These are phyloP conservation scores for Aphis craccivora DNA, from an alignment of 1,140 invertebrate genomes.

Conservation along the genomic window DNA sequence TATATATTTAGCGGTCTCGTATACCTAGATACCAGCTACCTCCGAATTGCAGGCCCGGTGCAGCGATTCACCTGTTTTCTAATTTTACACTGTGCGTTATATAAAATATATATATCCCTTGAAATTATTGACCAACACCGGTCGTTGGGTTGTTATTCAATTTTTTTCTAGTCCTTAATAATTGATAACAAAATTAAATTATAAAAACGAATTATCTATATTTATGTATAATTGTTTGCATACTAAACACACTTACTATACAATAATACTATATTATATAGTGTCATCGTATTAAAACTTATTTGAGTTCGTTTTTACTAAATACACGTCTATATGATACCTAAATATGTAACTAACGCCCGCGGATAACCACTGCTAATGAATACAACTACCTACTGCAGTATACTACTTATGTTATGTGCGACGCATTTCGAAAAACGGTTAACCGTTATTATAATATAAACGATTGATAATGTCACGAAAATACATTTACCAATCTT, in stretches of 20 bases:
- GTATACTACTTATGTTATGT: not conserved
- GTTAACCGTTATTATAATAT: conserved; percentile 20
- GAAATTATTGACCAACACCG: conserved; percentile 18
- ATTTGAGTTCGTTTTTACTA: not conserved
- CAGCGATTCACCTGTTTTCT: conserved; percentile 41
- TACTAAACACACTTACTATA: not conserved
- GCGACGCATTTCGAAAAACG: not conserved
- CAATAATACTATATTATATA: not conserved
- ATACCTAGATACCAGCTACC: not conserved
- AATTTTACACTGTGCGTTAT: not conserved
- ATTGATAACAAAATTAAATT: not conserved
- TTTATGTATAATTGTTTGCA: not conserved
- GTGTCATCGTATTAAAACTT: not conserved
- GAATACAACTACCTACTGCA: not conserved
- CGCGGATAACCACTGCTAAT: not conserved
- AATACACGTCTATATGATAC: not conserved
- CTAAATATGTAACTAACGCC: not conserved
- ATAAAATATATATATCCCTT: not conserved
- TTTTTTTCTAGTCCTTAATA: not conserved
- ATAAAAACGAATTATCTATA: not conserved
- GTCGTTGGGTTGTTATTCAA: not conserved
- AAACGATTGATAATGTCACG: conserved; percentile 31
- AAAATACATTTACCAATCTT: conserved; percentile 24
- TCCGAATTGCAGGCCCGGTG: conserved; percentile 19
- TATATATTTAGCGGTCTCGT: not conserved